A percentile compares a stretch with the other conserved stretches of the same genome.
phyloP scores from a whole-genome alignment of 1,140 invertebrate species.

The Rhizoglyphus robini region DNA sequence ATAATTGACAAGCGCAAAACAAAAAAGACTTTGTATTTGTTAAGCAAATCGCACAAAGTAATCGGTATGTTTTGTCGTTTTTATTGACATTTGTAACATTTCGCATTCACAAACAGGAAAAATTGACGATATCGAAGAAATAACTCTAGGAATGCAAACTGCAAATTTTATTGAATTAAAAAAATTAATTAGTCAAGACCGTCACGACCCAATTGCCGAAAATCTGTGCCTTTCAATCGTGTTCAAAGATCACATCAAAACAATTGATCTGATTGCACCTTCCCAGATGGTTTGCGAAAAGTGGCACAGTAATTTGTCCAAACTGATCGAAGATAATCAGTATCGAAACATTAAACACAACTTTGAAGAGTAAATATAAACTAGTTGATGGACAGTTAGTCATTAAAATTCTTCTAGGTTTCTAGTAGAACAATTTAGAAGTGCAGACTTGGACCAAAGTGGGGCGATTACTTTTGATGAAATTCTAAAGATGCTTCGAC shows the following conservation, averaged over 20 bases:
- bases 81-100: too few species aligned
- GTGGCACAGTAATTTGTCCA: background rate
- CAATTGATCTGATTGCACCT: background rate
- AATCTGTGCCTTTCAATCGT: background rate
- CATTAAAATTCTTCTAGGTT: background rate
- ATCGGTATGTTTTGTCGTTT: too few species aligned
- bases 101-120: too few species aligned
- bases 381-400: too few species aligned
- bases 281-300: background rate
- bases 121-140: background rate
- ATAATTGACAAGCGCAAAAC: too few species aligned
- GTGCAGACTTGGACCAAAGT: background rate
- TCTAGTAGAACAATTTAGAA: background rate
- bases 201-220: background rate
- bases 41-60: too few species aligned
- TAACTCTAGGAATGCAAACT: background rate
- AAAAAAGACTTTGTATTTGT: too few species aligned
- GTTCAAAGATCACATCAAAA: background rate
- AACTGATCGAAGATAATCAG: background rate
- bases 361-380: too few species aligned
- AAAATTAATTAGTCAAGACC: background rate
- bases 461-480: background rate
- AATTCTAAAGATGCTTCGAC: background rate
- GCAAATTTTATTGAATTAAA: background rate
- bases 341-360: background rate